Conservation (phyloP, 2,888 invertebrate genomes). For the Barypeithes pellucidus region DNA sequence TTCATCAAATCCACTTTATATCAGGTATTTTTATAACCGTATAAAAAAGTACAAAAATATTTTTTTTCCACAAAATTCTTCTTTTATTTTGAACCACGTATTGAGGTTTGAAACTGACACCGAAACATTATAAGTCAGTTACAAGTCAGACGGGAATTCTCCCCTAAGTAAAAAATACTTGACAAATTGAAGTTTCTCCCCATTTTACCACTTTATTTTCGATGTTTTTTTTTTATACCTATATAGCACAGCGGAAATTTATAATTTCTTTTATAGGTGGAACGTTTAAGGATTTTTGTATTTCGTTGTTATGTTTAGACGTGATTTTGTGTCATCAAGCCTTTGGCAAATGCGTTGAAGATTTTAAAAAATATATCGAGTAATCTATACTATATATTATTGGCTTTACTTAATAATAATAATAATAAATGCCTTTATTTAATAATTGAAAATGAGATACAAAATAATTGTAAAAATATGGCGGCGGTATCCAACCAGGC, state of each 20-base stretch:
- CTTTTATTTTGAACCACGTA: background rate
- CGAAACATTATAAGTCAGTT: background rate
- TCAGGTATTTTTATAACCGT: no score
- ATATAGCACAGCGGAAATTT: background rate
- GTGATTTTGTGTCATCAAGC: background rate
- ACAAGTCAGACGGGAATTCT: background rate
- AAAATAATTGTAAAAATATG: no score
- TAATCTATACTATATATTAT: no score
- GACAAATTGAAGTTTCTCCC: slow-evolving; percentile 16
- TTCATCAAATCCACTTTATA: no score
- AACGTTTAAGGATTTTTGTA: background rate
- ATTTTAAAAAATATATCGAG: no score
- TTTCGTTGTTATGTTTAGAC: background rate
- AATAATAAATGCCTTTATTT: no score
- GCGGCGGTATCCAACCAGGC: no score
- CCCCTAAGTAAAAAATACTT: slow-evolving; percentile 7
- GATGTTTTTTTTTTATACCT: slow-evolving; percentile 1
- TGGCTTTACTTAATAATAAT: no score
- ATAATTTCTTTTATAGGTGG: background rate
- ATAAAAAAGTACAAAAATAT: no score
- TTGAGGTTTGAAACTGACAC: background rate
- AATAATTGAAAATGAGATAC: no score
- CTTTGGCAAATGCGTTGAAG: background rate
- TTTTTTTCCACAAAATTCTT: background rate
- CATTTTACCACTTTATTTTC: slow-evolving; percentile 11